A percentile compares a stretch with the other conserved stretches of the same genome.
phyloP scores from a whole-genome alignment of 1,140 invertebrate genomes.

The Hypsibius dujardini region DNA sequence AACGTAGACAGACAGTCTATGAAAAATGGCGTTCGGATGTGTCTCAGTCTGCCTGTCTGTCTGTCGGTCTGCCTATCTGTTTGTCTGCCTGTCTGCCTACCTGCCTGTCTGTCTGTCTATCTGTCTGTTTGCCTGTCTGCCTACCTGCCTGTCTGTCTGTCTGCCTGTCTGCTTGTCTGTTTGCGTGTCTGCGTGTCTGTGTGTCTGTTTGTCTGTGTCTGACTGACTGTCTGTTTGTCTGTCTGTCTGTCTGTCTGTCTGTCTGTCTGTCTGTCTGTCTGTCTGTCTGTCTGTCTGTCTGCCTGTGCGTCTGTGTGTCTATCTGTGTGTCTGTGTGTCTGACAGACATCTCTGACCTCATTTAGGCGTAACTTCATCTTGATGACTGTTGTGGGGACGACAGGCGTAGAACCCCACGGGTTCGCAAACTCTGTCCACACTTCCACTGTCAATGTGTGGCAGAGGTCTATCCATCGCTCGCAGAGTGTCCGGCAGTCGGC shows the following conservation, averaged over 20 bases:
- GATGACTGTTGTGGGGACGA: not conserved
- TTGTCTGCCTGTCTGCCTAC: not conserved
- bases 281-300: too few relatives aligned
- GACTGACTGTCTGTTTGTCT: not conserved
- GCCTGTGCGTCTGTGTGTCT: not conserved
- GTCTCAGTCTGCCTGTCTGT: too few relatives aligned
- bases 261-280: too few relatives aligned
- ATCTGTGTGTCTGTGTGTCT: not conserved
- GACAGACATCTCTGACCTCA: conserved; percentile 7
- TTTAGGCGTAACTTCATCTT: not conserved
- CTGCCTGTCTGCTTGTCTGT: too few relatives aligned
- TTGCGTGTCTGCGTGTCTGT: not conserved
- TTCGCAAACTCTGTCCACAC: not conserved
- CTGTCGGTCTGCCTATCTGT: not conserved
- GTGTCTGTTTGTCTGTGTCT: not conserved
- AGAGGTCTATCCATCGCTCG: not conserved
- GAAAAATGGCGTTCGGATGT: too few relatives aligned
- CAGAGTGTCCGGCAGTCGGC: conserved; percentile 2
- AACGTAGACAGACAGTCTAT: not conserved
- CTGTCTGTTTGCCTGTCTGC: too few relatives aligned
- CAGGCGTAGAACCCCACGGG: not conserved
- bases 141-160: too few relatives aligned
- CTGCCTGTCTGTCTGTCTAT: not conserved
- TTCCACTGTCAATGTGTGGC: conserved; percentile 4
- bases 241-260: not conserved